Percentiles rank a stretch among this genome's conserved stretches.
These are phyloP conservation scores for Drosophila mimetica DNA, from an alignment of 2,888 invertebrate genomes.

Conservation along the genomic window DNA sequence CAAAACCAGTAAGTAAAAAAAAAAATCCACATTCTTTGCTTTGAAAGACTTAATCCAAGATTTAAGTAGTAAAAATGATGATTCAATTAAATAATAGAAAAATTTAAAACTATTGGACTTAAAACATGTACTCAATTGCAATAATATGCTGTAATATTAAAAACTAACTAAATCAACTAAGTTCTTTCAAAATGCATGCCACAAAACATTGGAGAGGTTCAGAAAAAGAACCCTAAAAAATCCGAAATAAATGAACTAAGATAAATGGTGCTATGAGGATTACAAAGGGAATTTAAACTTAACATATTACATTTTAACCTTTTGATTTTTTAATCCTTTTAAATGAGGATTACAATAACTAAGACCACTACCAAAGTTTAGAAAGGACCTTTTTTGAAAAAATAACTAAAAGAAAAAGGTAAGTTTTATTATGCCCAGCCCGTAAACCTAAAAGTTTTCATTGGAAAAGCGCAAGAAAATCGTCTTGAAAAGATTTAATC, in stretches of 20 bases:
- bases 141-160: no score
- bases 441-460: conserved; percentile 14
- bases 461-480: neutral
- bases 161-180: neutral
- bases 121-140: neutral
- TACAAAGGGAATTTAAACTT: no score
- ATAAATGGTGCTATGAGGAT: neutral
- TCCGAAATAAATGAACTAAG: neutral
- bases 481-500: conserved; percentile 5
- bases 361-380: neutral
- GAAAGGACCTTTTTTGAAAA: neutral
- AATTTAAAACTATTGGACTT: neutral
- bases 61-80: no score
- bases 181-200: neutral
- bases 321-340: neutral
- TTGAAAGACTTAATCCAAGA: no score
- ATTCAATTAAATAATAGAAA: neutral
- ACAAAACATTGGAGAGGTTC: neutral
- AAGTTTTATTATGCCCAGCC: conserved; percentile 5
- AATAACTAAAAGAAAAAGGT: neutral
- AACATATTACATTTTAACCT: no score
- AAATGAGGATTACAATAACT: neutral
- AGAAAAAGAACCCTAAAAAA: neutral
- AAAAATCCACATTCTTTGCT: no score
- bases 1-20: no score